A percentile compares a stretch with the other conserved stretches of the same genome.
Conservation (phyloP, 2,113 vertebrate species). For the Oreochromis niloticus region DNA sequence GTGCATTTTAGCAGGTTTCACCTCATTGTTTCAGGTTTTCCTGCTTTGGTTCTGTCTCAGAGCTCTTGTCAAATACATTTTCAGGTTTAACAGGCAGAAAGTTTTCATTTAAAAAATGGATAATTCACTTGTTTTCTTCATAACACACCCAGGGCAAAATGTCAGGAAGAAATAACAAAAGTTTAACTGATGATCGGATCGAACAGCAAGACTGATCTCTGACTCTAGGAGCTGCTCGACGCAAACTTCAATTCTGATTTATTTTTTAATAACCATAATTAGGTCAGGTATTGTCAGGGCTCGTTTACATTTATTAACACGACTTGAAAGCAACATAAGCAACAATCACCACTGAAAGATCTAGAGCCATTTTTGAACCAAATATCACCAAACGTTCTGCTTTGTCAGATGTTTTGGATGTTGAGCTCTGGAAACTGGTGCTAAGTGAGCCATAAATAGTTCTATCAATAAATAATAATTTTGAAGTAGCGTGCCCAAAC, state of each 20-base stretch:
- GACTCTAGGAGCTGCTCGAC: not conserved
- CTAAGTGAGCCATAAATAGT: not conserved
- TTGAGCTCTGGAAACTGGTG: not conserved
- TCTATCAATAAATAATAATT: rapidly evolving
- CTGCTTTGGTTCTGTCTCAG: not conserved
- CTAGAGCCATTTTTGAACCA: not conserved
- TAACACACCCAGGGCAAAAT: not conserved
- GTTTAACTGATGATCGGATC: not conserved
- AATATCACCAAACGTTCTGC: not conserved
- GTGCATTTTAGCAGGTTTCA: rapidly evolving
- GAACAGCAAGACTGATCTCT: not conserved
- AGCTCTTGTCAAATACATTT: not conserved
- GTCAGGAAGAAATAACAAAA: not conserved
- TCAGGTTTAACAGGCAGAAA: not conserved
- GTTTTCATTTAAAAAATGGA: not conserved
- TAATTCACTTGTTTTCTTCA: not conserved
- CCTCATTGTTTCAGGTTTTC: not conserved
- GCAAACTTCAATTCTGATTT: not conserved
- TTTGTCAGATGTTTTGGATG: not conserved
- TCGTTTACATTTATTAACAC: not conserved
- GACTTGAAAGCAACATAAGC: not conserved
- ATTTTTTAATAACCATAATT: not conserved
- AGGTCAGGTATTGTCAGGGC: not conserved
- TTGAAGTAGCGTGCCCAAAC: not conserved
- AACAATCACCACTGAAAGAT: not conserved